Conservation (phyloP, 2,888 invertebrate species). For the Chrysolina oricalcia region DNA sequence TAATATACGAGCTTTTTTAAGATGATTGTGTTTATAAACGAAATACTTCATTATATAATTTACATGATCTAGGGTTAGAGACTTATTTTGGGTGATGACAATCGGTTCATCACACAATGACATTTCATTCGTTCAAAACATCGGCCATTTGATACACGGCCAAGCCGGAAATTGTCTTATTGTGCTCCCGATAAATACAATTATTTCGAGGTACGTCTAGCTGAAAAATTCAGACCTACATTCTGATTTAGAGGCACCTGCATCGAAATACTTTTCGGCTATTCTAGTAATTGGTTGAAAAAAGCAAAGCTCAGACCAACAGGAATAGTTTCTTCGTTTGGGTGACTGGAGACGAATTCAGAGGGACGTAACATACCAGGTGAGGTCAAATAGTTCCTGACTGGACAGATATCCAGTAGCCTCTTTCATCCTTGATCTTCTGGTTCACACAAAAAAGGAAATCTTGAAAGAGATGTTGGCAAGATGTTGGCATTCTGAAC, state of each 20-base stretch:
- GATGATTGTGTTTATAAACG: constrained; percentile 34
- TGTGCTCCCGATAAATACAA: constrained; percentile 48
- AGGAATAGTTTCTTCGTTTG: constrained; percentile 6
- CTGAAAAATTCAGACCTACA: constrained; percentile 22
- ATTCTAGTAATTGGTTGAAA: constrained; percentile 20
- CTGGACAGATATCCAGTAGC: too few relatives aligned
- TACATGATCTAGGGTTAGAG: constrained; percentile 47
- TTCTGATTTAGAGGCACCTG: constrained; percentile 22
- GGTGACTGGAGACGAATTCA: neutral
- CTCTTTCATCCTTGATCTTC: too few relatives aligned
- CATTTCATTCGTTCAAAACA: constrained; percentile 57
- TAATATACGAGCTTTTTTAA: constrained; percentile 44
- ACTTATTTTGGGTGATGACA: constrained; percentile 58
- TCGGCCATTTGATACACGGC: constrained; percentile 57
- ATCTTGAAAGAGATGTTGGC: too few relatives aligned
- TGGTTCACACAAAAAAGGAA: too few relatives aligned
- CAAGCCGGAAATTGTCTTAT: constrained; percentile 58
- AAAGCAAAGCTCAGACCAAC: constrained; percentile 1
- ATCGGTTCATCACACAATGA: constrained; percentile 57
- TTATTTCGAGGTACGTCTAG: constrained; percentile 42
- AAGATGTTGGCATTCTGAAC: too few relatives aligned
- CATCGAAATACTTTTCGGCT: constrained; percentile 12
- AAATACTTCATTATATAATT: constrained; percentile 45
- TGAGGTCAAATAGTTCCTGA: too few relatives aligned
- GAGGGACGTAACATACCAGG: neutral